Evolutionary conservation across 1,140 invertebrate genomes (phyloP), one percentile per base, ranked within the genome.

Genomic region (Mya arenaria): DNA sequence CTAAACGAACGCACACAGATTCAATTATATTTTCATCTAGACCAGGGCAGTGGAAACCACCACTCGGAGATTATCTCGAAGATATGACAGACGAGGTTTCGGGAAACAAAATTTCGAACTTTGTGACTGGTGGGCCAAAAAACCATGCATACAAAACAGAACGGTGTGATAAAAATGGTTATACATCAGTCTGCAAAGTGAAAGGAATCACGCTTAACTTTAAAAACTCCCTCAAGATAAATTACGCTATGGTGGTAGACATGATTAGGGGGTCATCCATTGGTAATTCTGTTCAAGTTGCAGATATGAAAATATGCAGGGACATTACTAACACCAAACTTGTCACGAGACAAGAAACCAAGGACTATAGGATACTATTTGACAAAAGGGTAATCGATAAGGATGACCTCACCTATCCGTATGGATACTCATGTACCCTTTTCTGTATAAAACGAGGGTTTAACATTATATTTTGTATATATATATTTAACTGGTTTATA

Each of bases 1-100:
- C 88, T 4, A 63, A 93, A 5, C 93, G 93, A 73, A 91, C 84
- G 36, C 92, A 93, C 73, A 94, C 92, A 17, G 93, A 93, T 28
- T 68, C 82, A 84, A 71, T 15, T 65, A 91, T 15, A 89, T 93
- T 32, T 93, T 88, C 66, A 36, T 87, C 60, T 15, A 63, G 36
- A 63, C 34, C 5, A 23, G 65, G 65, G 44, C 34, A 68, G 44
- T 4, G 3, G 23, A 68, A 68, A 25, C 65, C 65, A 10, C 34
- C 13, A 3, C 39, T 68, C 13, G 65, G 36, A 4, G 65, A 68
- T 39, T 68, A 39, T 41, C 23, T 68, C 37, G 60, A 34, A 34
- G 60, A 63, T n/a, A 15, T 63, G 28, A 68, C 65, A 13, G 36
- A 68, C 65, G 65, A 68, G 44, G 17, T 56, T 58, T 36, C 32